Evolutionary conservation across 2,888 invertebrate genomes (phyloP).

Genomic region (Chloromyia formosa): DNA sequence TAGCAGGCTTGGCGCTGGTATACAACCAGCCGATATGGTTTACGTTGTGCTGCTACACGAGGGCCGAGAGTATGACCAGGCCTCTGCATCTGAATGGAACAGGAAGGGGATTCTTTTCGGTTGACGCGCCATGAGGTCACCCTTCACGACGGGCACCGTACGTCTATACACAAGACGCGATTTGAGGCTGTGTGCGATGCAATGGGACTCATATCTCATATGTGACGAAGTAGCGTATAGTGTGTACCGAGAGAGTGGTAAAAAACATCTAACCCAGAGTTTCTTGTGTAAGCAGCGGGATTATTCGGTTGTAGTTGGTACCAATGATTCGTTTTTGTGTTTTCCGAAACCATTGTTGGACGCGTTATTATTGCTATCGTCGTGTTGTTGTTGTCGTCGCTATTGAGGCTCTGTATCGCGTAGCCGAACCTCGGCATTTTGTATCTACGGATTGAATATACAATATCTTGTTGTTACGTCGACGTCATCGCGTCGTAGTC

Average conservation of each 20-base stretch:
- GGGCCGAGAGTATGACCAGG: conserved; percentile 3
- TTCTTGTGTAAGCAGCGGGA: conserved; percentile 22
- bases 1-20: conserved; percentile 29
- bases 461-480: too few relatives aligned
- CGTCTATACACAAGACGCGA: too few relatives aligned
- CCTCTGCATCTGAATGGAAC: conserved; percentile 6
- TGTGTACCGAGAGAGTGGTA: conserved; percentile 12
- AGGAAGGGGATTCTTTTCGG: conserved; percentile 33
- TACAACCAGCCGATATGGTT: neutral
- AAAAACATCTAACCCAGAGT: conserved; percentile 4
- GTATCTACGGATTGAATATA: conserved; percentile 28
- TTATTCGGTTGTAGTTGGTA: conserved; percentile 31
- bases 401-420: conserved; percentile 10
- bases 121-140: conserved; percentile 29
- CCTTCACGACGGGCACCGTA: conserved; percentile 7
- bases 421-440: neutral
- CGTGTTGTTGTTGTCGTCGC: too few relatives aligned
- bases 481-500: conserved; percentile 1
- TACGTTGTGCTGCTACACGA: conserved; percentile 13
- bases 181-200: conserved; percentile 11
- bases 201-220: conserved; percentile 23
- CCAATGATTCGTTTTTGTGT: conserved; percentile 21
- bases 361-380: conserved; percentile 23
- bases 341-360: conserved; percentile 2
- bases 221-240: neutral